Conservation (phyloP, 2,113 vertebrate genomes). For the Sebastes fasciatus region DNA sequence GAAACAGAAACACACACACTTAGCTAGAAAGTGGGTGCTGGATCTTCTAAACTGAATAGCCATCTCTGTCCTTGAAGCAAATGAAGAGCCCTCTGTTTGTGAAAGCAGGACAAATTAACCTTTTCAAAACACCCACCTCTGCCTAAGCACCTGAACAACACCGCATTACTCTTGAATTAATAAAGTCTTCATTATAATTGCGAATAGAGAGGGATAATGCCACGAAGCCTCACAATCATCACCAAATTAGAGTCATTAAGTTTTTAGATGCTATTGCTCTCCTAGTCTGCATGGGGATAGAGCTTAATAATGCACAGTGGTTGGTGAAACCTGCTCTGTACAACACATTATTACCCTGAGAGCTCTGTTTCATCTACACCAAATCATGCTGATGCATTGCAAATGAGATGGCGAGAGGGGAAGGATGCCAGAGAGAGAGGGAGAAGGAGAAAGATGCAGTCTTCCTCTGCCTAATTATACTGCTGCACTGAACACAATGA, state of each 20-base stretch:
- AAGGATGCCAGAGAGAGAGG: conserved; percentile 37
- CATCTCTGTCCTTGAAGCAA: conserved; percentile 46
- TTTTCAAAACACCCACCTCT: conserved; percentile 33
- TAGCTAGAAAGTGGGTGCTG: not conserved
- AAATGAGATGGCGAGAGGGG: conserved; percentile 60
- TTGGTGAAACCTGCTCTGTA: conserved; percentile 50
- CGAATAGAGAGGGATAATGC: not conserved
- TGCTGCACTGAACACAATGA: conserved; percentile 44
- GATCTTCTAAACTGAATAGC: conserved; percentile 36
- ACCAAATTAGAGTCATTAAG: conserved; percentile 42
- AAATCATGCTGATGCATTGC: conserved; percentile 61
- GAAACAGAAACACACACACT: conserved; percentile 17
- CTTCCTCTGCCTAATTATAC: conserved; percentile 56
- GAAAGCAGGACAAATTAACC: conserved; percentile 28
- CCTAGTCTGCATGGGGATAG: conserved; percentile 5
- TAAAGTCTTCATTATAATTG: conserved; percentile 26
- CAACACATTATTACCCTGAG: conserved; percentile 68
- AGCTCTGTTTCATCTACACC: conserved; percentile 60
- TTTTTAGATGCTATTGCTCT: conserved; percentile 37
- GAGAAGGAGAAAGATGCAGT: conserved; percentile 37
- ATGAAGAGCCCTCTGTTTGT: conserved; percentile 42
- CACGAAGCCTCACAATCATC: conserved; percentile 24
- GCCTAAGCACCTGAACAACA: conserved; percentile 15
- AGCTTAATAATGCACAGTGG: conserved; percentile 43
- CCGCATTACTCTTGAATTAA: conserved; percentile 32